Base-by-base conservation (phyloP, 1,140 invertebrate species). In the Hyphantria cunea region DNA sequence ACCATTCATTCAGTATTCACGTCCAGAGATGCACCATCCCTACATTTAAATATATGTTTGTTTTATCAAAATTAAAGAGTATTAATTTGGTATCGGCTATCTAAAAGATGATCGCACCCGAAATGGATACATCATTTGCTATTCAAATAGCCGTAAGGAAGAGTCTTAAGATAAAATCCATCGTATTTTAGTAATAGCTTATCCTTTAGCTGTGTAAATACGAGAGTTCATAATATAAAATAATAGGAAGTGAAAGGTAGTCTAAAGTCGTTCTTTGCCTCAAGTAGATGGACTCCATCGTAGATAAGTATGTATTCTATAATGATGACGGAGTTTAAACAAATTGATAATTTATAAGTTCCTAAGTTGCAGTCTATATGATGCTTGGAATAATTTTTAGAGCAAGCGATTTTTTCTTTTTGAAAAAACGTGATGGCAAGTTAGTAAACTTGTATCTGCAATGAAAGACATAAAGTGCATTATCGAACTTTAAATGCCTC, bases 31-130 rank as follows among this genome's bases (percentile, higher is more conserved):
- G 55, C 54, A 68, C 72, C 72, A 79, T 82, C 69, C 71, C 64
- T 77, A 88, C 88, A 90, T 90, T 84, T 82, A 90, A 90, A 90
- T 89, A 61, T 68, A 45, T 86, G 78, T 90, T 90, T 90, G 83
- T 86, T 90, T 89, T 80, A 84, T 81, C 78, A 71, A 73, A 76
- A 58, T 73, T 68, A 82, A 79, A 66, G 55, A 84, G 82, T 82
- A 85, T 81, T 87, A 83, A 84, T 88, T 87, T 82, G 34, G 75
- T 67, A 76, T 78, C 73, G 54, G 71, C 71, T 81, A 88, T 86
- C 82, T 72, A 59, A 52, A 60, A 78, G 83, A 82, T 87, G 76
- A 89, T 82, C 80, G 72, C 67, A 67, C 61, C 55, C 65, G 71
- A 75, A 84, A 80, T 78, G 72, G 73, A 78, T 77, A 76, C 82